These are phyloP conservation scores for Phyllotreta striolata DNA, from an alignment of 2,888 invertebrate genomes.

Conservation along the genomic window DNA sequence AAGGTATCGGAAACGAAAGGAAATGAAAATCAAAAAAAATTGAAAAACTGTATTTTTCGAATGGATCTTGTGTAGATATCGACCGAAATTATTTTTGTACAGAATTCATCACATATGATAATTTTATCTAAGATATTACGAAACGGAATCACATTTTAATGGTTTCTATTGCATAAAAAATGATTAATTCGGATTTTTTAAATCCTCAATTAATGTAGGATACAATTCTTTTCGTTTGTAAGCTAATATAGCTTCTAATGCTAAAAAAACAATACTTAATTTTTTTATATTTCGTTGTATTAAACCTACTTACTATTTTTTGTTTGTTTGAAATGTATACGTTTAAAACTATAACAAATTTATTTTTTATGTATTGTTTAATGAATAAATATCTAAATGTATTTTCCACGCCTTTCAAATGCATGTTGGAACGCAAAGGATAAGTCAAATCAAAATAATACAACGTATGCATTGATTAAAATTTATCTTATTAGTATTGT, in stretches of 20 bases:
- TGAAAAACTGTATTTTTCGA: conserved; percentile 21
- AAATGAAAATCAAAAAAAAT: conserved; percentile 14
- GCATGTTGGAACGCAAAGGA: too few species aligned
- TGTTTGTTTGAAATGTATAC: conserved; percentile 14
- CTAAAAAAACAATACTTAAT: conserved; percentile 10
- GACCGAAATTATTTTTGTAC: conserved; percentile 26
- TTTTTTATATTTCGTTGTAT: conserved; percentile 13
- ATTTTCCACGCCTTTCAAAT: background rate
- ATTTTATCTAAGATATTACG: too few species aligned
- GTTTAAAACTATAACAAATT: conserved; percentile 27
- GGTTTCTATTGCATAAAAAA: too few species aligned
- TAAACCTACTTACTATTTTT: conserved; percentile 15
- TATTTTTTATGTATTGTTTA: conserved; percentile 32
- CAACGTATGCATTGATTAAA: too few species aligned
- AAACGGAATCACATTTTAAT: too few species aligned
- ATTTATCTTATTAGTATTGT: too few species aligned
- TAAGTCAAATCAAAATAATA: too few species aligned
- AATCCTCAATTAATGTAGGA: background rate
- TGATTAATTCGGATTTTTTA: too few species aligned
- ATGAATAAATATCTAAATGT: conserved; percentile 22
- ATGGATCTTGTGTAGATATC: conserved; percentile 10
- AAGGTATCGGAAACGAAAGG: conserved; percentile 1
- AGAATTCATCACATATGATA: conserved; percentile 7
- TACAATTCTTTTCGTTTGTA: background rate
- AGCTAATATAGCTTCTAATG: background rate